These are phyloP conservation scores for Sarcophaga caerulescens DNA, from an alignment of 2,888 invertebrate genomes.

Conservation along the genomic window DNA sequence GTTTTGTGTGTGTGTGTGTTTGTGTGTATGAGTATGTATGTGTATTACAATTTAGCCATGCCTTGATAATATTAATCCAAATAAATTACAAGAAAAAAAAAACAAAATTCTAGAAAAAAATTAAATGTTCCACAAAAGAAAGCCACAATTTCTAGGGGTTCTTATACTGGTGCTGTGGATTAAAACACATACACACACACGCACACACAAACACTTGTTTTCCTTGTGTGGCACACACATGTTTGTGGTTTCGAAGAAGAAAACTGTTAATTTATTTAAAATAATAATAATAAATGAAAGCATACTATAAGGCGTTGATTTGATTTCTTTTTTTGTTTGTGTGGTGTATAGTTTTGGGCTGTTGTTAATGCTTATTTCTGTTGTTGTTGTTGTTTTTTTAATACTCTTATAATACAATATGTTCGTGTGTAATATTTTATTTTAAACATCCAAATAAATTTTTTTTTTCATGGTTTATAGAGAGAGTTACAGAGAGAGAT, in stretches of 20 bases:
- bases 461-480: no score
- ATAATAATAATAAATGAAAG: conserved; percentile 31
- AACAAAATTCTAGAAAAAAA: conserved; percentile 40
- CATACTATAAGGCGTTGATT: conserved; percentile 43
- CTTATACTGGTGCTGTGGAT: not conserved
- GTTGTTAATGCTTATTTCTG: conserved; percentile 3
- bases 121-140: conserved; percentile 12
- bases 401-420: no score
- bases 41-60: conserved; percentile 52
- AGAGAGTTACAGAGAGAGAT: no score
- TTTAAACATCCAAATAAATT: no score
- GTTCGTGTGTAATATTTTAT: no score
- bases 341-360: not conserved
- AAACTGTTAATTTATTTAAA: not conserved
- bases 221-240: not conserved
- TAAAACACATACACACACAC: not conserved
- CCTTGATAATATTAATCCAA: conserved; percentile 62
- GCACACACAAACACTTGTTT: not conserved
- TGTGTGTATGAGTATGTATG: not conserved
- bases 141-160: not conserved
- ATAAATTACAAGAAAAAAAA: conserved; percentile 52
- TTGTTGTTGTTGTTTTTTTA: not conserved
- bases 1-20: not conserved
- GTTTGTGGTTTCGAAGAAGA: not conserved
- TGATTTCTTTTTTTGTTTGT: not conserved